Conservation (phyloP, 1,140 invertebrate species). For the Heliconius eleuchia region DNA sequence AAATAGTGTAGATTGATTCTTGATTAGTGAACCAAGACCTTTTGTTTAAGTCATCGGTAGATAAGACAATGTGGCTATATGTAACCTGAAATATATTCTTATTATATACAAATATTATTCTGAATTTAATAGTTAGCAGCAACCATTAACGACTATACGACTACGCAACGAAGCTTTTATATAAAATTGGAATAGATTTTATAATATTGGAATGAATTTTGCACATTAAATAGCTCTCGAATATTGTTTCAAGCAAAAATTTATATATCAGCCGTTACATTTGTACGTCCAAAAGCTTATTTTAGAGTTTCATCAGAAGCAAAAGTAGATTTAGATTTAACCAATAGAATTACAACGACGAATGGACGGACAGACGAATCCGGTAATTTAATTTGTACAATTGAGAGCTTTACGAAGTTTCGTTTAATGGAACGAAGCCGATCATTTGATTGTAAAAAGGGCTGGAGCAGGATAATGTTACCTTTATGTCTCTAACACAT, state of each 20-base stretch:
- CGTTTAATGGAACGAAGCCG: background rate
- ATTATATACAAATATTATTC: too few species aligned
- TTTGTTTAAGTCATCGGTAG: too few species aligned
- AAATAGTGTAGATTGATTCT: too few species aligned
- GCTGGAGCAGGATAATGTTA: background rate
- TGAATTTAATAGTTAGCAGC: too few species aligned
- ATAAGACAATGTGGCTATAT: too few species aligned
- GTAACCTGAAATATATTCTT: too few species aligned
- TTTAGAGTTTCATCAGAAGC: background rate
- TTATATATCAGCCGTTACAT: background rate
- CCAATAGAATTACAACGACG: slow-evolving; percentile 8
- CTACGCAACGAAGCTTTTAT: too few species aligned
- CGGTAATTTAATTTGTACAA: slow-evolving; percentile 1
- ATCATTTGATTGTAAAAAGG: slow-evolving; percentile 6
- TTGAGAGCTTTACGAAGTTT: slow-evolving; percentile 2
- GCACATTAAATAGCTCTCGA: background rate
- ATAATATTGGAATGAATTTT: background rate
- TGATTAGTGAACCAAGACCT: too few species aligned
- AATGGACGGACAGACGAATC: background rate
- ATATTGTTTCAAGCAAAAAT: background rate
- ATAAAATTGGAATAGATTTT: background rate
- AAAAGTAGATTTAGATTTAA: background rate
- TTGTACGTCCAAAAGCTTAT: background rate
- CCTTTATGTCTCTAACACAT: background rate
- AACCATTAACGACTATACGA: too few species aligned